Percentiles rank a stretch among this genome's conserved stretches.
Conservation (phyloP, 2,797 vertebrate genomes). For the Sebastes baramenuke region DNA sequence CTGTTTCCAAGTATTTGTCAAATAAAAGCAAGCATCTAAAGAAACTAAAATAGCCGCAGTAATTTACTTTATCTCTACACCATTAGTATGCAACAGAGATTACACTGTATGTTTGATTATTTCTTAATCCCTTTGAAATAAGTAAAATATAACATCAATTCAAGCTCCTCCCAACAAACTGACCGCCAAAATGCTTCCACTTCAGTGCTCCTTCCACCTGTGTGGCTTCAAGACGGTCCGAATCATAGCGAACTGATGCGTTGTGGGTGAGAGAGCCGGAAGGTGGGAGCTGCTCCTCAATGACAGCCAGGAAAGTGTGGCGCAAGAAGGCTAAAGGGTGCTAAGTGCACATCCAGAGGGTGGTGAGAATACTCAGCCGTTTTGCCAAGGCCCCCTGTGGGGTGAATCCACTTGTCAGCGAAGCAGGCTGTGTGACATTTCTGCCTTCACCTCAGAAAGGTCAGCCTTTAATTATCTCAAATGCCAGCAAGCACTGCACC, state of each 20-base stretch:
- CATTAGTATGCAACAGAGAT: not conserved
- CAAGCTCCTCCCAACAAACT: not conserved
- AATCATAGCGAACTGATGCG: not conserved
- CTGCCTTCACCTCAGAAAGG: constrained; percentile 83
- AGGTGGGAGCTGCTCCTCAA: constrained; percentile 18
- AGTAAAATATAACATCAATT: not conserved
- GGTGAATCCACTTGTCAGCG: constrained; percentile 76
- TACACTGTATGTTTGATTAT: not conserved
- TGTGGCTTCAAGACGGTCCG: not conserved
- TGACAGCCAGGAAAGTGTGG: constrained; percentile 43
- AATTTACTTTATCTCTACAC: not conserved
- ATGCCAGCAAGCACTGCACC: constrained; percentile 81
- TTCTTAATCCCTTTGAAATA: not conserved
- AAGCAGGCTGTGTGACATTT: constrained; percentile 82
- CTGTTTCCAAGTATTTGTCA: not conserved
- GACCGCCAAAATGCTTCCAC: constrained; percentile 17
- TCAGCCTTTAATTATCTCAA: constrained; percentile 86
- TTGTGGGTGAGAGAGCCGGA: constrained; percentile 27
- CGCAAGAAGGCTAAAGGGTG: constrained; percentile 66
- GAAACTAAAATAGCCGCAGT: not conserved
- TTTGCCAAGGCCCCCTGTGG: constrained; percentile 58
- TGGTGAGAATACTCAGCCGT: constrained; percentile 49
- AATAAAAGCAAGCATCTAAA: not conserved
- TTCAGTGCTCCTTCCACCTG: constrained; percentile 39
- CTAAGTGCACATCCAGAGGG: constrained; percentile 66